Evolutionary conservation across 2,888 invertebrate genomes (phyloP), one percentile per base, ranked within the genome.

Genomic region (Diarsia rubi): DNA sequence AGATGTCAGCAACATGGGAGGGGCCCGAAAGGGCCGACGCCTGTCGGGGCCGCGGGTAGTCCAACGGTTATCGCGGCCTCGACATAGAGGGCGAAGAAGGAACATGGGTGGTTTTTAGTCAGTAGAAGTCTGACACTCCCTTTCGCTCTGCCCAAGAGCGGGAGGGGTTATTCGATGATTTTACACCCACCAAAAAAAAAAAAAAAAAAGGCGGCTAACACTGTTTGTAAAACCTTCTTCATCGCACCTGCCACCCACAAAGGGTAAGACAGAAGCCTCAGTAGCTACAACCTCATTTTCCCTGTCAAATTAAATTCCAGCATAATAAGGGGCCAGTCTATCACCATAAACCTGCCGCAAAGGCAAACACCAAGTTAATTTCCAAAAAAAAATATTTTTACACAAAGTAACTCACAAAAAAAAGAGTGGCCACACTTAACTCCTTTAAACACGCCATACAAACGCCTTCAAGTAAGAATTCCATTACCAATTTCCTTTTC

Each of bases 401-500:
- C 8, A 57, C 8, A 19, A 59, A 59, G 3, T 59, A 19, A 27
- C 27, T 31, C 31, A 16, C 19, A 1, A 11, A 59, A 52, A 19
- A 37, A 21, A 62, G 16, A 75, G 49, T 64, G 14, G 21, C 12
- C 9, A 45, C 19, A 74, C 74, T 77, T 47, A 42, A 31, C 24
- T 31, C 54, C 54, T 1, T 31, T 24, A 60, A 81, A 65, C 37
- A 64, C 45, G 19, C 14, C 49, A n/a, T 42, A 67, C 47, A 80
- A 79, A 79, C 27, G 27, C 42, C 47, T 64, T 44, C 27, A 31
- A 49, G 54, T 74, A 57, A 82, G 73, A 71, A 72, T 81, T 81
- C 52, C 70, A 78, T 71, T 84, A 74, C 64, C 63, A 47, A 59
- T 63, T 75, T 62, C 69, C 69, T 21, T 59, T 77, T 81, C 69